Evolutionary conservation across 2,888 invertebrate species (phyloP).

Genomic region (Habroteleia sp.): DNA sequence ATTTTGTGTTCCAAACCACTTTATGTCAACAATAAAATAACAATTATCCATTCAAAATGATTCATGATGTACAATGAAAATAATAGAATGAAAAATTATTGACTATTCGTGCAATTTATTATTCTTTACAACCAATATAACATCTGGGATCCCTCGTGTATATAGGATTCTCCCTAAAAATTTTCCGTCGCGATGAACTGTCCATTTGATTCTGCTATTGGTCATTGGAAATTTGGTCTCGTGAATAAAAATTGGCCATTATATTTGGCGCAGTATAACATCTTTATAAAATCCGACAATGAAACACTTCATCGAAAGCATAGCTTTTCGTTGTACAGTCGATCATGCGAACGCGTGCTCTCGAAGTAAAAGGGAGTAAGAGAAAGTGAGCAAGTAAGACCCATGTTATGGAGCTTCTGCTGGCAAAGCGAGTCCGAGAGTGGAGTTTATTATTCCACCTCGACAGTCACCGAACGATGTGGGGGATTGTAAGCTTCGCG

Average conservation of each 20-base stretch:
- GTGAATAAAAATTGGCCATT: slow-evolving; percentile 40
- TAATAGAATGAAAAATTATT: no score
- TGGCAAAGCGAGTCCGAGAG: slow-evolving; percentile 49
- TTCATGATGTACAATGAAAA: no score
- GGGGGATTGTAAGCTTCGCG: slow-evolving; percentile 53
- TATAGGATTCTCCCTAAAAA: no score
- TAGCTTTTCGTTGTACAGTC: slow-evolving; percentile 48
- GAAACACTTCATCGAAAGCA: slow-evolving; percentile 46
- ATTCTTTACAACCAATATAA: no score
- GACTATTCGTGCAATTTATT: no score
- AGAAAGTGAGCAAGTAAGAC: slow-evolving; percentile 40
- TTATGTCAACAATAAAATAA: no score
- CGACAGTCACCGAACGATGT: slow-evolving; percentile 58
- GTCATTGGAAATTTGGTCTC: slow-evolving; percentile 12
- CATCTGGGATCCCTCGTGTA: no score
- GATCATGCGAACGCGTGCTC: slow-evolving; percentile 58
- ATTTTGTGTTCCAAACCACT: no score
- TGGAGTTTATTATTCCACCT: slow-evolving; percentile 65
- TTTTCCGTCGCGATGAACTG: slow-evolving; percentile 5
- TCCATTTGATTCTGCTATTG: slow-evolving; percentile 11
- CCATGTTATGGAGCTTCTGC: slow-evolving; percentile 36
- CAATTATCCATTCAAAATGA: no score
- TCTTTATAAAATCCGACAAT: slow-evolving; percentile 48
- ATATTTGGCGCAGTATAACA: slow-evolving; percentile 31
- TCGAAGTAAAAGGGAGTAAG: slow-evolving; percentile 39